These are phyloP conservation scores for Denticeps clupeoides DNA, from an alignment of 2,797 vertebrate genomes.

Conservation along the genomic window DNA sequence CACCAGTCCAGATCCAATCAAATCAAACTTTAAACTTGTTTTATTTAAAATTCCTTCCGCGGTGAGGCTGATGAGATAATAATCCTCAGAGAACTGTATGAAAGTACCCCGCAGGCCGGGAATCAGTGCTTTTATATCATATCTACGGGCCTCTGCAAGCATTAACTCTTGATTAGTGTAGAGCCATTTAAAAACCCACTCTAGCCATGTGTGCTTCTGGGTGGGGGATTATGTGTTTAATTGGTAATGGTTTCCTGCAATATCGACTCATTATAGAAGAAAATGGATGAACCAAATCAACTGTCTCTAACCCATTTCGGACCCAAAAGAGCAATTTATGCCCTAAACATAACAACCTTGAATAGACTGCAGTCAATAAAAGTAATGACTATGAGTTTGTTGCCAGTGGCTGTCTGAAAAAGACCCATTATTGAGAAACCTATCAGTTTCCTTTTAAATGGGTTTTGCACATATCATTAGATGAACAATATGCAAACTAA, in stretches of 20 bases:
- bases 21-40: too few relatives aligned
- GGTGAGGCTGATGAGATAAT: too few relatives aligned
- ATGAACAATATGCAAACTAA: slow-evolving; percentile 19
- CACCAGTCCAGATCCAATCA: too few relatives aligned
- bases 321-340: slow-evolving; percentile 5
- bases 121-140: too few relatives aligned
- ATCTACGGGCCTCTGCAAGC: too few relatives aligned
- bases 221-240: slow-evolving; percentile 34
- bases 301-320: slow-evolving; percentile 20
- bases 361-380: slow-evolving; percentile 22
- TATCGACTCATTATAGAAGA: slow-evolving; percentile 21
- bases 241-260: slow-evolving; percentile 26
- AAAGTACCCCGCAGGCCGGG: too few relatives aligned
- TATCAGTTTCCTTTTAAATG: slow-evolving; percentile 19
- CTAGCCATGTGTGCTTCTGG: slow-evolving; percentile 17
- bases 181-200: slow-evolving; percentile 23
- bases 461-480: slow-evolving; percentile 21
- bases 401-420: slow-evolving; percentile 28
- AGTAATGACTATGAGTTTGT: slow-evolving; percentile 27
- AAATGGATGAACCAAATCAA: slow-evolving; percentile 24
- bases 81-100: too few relatives aligned
- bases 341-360: slow-evolving; percentile 18
- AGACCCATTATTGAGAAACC: slow-evolving; percentile 25
- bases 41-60: too few relatives aligned
- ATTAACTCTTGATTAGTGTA: slow-evolving; percentile 23